These are phyloP conservation scores for Rana temporaria DNA, from an alignment of 2,113 vertebrate species.

Conservation along the genomic window DNA sequence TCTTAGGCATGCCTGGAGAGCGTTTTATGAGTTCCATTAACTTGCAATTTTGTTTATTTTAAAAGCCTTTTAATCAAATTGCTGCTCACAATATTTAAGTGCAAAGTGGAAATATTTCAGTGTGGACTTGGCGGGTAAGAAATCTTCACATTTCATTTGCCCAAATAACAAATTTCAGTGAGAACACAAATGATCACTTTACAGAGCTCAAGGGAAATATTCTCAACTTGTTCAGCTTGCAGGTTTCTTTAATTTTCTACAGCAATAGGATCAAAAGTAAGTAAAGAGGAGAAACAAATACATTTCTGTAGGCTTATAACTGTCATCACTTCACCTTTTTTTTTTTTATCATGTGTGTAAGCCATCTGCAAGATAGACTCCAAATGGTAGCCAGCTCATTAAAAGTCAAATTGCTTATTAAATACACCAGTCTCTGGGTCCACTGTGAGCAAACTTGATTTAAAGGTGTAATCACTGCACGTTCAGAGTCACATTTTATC, in stretches of 20 bases:
- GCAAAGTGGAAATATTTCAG: conserved; percentile 39
- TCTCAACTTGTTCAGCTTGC: conserved; percentile 5
- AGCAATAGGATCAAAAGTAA: conserved; percentile 5
- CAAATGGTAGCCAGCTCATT: neutral
- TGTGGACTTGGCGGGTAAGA: conserved; percentile 48
- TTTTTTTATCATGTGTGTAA: neutral
- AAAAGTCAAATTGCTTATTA: neutral
- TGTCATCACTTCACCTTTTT: neutral
- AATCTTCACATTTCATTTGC: conserved; percentile 55
- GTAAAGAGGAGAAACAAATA: conserved; percentile 22
- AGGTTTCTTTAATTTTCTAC: conserved; percentile 22
- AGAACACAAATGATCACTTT: conserved; percentile 45
- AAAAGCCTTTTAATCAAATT: conserved; percentile 58
- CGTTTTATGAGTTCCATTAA: conserved; percentile 58
- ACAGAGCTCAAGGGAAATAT: conserved; percentile 39
- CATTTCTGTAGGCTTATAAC: neutral
- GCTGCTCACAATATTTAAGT: conserved; percentile 60
- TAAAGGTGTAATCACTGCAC: too few species aligned
- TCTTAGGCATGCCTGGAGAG: conserved; percentile 46
- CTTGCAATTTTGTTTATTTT: conserved; percentile 54
- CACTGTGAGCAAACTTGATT: too few species aligned
- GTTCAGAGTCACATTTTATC: too few species aligned
- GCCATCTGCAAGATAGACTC: neutral
- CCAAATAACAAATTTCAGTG: conserved; percentile 55
- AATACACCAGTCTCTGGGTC: too few species aligned